Base-by-base conservation (phyloP, 2,797 vertebrate species). In the Karalla daura region DNA sequence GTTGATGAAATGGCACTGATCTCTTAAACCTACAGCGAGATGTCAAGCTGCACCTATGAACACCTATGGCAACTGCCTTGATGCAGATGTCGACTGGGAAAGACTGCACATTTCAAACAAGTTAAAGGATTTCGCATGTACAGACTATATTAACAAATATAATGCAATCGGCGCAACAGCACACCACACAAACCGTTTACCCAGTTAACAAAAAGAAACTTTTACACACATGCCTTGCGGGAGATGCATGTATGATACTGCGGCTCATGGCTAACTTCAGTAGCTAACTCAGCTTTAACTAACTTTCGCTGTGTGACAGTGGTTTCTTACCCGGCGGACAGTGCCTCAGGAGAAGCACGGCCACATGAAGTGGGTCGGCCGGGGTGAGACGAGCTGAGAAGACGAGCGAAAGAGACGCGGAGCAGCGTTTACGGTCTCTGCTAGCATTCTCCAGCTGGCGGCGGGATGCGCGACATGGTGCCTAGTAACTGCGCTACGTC, bases 401-500 rank as follows among this genome's bases (percentile, higher is more conserved):
- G 28, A 33, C 10, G 3, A 41, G 9, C 1, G 28, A 43, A 32
- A 59, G 0, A n/a, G 56, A 5, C 6, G 1, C 6, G 20, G 43
- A 61, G 5, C 15, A 14, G 5, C 35, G 8, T 28, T 39, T 24
- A 10, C 52, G 25, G 1, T 18, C 2, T 2, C 11, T 11, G 5
- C 39, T 60, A 67, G 46, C 55, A 3, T 2, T 5, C 7, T 24
- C 1, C 15, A 56, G 44, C 23, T 49, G 24, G 20, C 21, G 10
- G 35, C 45, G 15, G 35, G 8, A 13, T 35, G 46, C 53, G 49
- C 41, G 47, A 70, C 55, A 59, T 33, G 46, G 33, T 37, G 51
- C 49, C 15, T 61, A 8, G 85, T 87, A 83, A 83, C 90, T 63
- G 87, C 1, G 64, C 10, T n/a, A 86, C 93, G 91, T 93, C 91